Conservation (phyloP, 2,888 invertebrate species). For the Tyria jacobaeae region DNA sequence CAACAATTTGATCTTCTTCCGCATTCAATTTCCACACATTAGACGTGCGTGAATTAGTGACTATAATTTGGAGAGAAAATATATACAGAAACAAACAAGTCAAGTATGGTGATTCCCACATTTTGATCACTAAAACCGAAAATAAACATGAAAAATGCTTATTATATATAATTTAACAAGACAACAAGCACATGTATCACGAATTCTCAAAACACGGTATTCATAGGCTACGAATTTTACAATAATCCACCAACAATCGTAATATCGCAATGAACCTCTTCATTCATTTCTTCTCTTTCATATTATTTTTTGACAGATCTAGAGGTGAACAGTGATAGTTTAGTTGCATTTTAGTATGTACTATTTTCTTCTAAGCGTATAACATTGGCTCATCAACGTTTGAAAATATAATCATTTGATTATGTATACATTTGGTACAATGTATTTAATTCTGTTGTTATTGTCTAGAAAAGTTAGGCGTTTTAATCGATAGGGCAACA, state of each 20-base stretch:
- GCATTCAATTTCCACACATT: slow-evolving; percentile 93
- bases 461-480: too few species aligned
- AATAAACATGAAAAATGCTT: slow-evolving; percentile 68
- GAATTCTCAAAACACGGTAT: slow-evolving; percentile 58
- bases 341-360: background rate
- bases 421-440: too few species aligned
- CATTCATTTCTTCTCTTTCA: slow-evolving; percentile 43
- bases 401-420: too few species aligned
- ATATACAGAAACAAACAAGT: slow-evolving; percentile 89
- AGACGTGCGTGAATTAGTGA: slow-evolving; percentile 93
- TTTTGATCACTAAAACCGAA: slow-evolving; percentile 71
- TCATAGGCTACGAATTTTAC: slow-evolving; percentile 62
- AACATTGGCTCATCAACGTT: slow-evolving; percentile 1
- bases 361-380: background rate
- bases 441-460: too few species aligned
- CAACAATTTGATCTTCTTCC: slow-evolving; percentile 91
- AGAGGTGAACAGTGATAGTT: slow-evolving; percentile 20
- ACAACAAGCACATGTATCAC: slow-evolving; percentile 63
- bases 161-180: slow-evolving; percentile 50
- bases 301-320: slow-evolving; percentile 45
- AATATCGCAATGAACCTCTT: slow-evolving; percentile 61
- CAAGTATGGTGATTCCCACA: slow-evolving; percentile 86
- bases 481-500: too few species aligned
- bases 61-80: slow-evolving; percentile 90
- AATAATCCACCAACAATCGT: slow-evolving; percentile 56